Base-by-base conservation (phyloP, 2,888 invertebrate species). In the Ennomos fuscantarius region DNA sequence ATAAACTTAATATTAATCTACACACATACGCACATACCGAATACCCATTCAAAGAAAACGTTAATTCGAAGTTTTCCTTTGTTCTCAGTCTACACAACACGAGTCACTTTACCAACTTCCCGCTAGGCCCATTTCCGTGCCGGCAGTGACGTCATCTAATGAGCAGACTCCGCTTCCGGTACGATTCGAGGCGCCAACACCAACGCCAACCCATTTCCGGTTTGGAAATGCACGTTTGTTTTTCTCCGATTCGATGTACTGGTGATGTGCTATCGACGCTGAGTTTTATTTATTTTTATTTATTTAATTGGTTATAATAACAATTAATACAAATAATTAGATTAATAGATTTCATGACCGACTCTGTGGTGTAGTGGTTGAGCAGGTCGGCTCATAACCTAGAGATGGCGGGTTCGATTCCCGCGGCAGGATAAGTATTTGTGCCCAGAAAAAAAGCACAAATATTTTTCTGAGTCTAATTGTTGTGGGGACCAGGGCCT, bases 151-250 rank as follows among this genome's bases (percentile, higher is more conserved):
- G 65, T 63, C 70, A 66, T 41, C 50, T 65, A 66, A 68, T 67
- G 65, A 66, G 64, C 54, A 53, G 64, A 60, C 62, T 59, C 56
- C 53, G 63, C 57, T 60, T 68, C 70, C 70, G 61, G 58, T 15
- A 36, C 40, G 40, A 43, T 40, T 49, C 40, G 51, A 49, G 50
- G 53, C 54, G 55, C 24, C 24, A 24, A 24, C 24, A 6, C 24
- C 24, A 24, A 24, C 60, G 49, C 39, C 53, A 55, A 32, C 48
- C 45, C 58, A 62, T 58, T 62, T 70, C 67, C 70, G 66, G 58
- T 55, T 13, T 41, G 46, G 48, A 32, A 48, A 48, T 31, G 24
- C 15, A 35, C 48, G 48, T 15, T 53, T 53, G 53, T 59, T 54
- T 57, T 46, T 9, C 44, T 42, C 45, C 41, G 41, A 41, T 53